Percentiles rank a stretch among this genome's conserved stretches.
Evolutionary conservation across 23 tunicate genomes (phyloP).

Genomic region (Phallusia fumigata): DNA sequence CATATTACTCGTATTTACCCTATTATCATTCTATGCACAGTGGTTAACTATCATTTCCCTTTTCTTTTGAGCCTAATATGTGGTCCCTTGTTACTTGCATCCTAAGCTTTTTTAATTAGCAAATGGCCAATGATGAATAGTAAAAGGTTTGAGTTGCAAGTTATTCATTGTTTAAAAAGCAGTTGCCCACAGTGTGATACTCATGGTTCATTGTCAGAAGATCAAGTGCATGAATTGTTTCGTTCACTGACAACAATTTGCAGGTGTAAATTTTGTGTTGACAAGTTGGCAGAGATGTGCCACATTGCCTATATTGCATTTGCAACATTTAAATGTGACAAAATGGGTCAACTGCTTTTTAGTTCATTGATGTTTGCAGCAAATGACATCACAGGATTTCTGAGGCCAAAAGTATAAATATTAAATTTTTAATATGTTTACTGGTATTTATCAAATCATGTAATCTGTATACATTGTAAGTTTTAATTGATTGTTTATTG

Average conservation of each 20-base stretch:
- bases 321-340: background rate
- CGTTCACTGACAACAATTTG: background rate
- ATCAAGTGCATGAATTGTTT: background rate
- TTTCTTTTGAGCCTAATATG: too few species aligned
- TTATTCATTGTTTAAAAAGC: background rate
- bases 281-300: background rate
- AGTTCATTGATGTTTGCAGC: slow-evolving; percentile 1
- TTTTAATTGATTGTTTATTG: background rate
- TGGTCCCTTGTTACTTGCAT: background rate
- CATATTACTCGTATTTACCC: too few species aligned
- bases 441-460: too few species aligned
- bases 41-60: too few species aligned
- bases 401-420: slow-evolving; percentile 18
- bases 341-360: background rate
- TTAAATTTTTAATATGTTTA: background rate
- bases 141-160: slow-evolving; percentile 54
- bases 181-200: background rate
- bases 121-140: slow-evolving; percentile 43
- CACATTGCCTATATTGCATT: background rate
- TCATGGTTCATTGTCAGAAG: background rate
- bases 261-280: background rate
- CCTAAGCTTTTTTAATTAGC: too few species aligned
- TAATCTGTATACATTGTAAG: too few species aligned
- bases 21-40: too few species aligned
- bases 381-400: slow-evolving; percentile 35